Conservation (phyloP, 2,888 invertebrate genomes). For the Gnatocerus cornutus region DNA sequence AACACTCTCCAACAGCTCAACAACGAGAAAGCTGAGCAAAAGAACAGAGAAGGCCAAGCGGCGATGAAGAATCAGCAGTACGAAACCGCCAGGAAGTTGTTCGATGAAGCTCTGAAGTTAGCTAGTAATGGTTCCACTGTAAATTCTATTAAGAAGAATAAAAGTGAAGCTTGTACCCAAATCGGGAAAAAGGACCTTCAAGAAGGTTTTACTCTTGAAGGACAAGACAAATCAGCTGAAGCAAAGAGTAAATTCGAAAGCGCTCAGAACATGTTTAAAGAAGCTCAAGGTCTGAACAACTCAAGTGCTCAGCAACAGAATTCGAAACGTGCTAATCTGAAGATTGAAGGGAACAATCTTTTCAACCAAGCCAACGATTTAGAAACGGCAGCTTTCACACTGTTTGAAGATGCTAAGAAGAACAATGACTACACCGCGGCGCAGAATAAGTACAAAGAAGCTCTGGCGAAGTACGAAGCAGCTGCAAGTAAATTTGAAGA, state of each 20-base stretch:
- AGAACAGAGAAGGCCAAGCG: slow-evolving; percentile 5
- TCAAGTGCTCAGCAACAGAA: background rate
- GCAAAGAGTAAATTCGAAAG: background rate
- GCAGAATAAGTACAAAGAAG: slow-evolving; percentile 3
- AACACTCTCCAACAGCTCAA: background rate
- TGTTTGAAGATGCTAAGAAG: background rate
- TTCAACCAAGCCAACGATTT: slow-evolving; percentile 1
- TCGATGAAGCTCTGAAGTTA: background rate
- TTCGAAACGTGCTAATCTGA: background rate
- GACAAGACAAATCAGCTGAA: background rate
- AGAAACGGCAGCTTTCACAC: background rate
- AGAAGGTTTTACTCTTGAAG: background rate
- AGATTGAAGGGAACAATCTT: background rate
- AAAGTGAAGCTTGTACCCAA: background rate
- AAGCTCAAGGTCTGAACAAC: slow-evolving; percentile 3
- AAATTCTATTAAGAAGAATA: background rate
- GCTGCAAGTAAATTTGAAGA: background rate
- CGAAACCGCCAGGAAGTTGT: slow-evolving; percentile 7
- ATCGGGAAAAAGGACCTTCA: background rate
- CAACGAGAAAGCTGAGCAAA: background rate
- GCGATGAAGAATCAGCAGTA: background rate
- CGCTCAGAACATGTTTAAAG: background rate
- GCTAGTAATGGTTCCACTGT: background rate
- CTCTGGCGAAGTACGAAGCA: background rate
- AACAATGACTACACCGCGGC: background rate